Percentiles rank a stretch among this genome's conserved stretches.
phyloP scores from a whole-genome alignment of 1,140 invertebrate genomes.

The Cotesia chilonis region DNA sequence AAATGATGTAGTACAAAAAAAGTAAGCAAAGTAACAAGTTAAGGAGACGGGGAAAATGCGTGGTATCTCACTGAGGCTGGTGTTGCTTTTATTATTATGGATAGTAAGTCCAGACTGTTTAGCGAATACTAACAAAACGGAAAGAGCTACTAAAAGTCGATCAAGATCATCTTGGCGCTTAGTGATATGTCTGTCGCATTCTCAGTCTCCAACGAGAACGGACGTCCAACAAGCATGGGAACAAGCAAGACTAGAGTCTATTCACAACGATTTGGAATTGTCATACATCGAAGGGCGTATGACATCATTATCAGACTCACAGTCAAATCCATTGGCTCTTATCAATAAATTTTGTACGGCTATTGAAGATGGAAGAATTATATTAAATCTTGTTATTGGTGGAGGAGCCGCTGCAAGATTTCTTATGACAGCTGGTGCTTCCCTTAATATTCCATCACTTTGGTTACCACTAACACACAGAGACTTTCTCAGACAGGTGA shows the following conservation, averaged over 20 bases:
- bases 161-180: slow-evolving; percentile 55
- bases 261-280: slow-evolving; percentile 57
- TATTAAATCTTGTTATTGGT: slow-evolving; percentile 58
- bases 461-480: slow-evolving; percentile 62
- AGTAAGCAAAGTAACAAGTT: slow-evolving; percentile 32
- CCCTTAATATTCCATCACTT: slow-evolving; percentile 58
- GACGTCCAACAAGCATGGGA: slow-evolving; percentile 63
- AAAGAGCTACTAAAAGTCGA: slow-evolving; percentile 46
- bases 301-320: slow-evolving; percentile 46
- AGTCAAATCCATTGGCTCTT: slow-evolving; percentile 58
- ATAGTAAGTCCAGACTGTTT: slow-evolving; percentile 39
- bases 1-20: slow-evolving; percentile 27
- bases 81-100: slow-evolving; percentile 46
- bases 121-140: slow-evolving; percentile 45
- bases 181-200: slow-evolving; percentile 57
- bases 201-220: slow-evolving; percentile 53
- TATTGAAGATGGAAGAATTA: slow-evolving; percentile 56
- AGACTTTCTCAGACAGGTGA: slow-evolving; percentile 61
- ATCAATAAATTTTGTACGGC: slow-evolving; percentile 60
- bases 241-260: slow-evolving; percentile 55
- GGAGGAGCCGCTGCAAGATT: slow-evolving; percentile 61
- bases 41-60: slow-evolving; percentile 52
- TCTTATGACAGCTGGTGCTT: slow-evolving; percentile 58
- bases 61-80: slow-evolving; percentile 41
- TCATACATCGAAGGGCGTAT: slow-evolving; percentile 57